Evolutionary conservation across 2,888 invertebrate genomes (phyloP), one percentile per base, ranked within the genome.

Genomic region (Pseudococcus longispinus): DNA sequence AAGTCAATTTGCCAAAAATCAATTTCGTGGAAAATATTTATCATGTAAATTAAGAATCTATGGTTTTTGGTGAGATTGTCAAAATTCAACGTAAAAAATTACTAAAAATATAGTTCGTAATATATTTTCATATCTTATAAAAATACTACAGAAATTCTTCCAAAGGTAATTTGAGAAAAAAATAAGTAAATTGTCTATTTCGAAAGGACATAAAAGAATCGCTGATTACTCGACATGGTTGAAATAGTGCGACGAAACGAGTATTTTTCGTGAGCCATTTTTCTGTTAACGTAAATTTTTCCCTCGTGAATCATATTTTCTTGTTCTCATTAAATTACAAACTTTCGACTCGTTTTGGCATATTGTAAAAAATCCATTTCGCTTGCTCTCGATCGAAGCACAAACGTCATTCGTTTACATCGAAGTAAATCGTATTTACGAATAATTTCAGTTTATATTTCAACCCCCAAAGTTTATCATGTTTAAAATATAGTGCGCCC

Each of bases 401-500:
- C 70, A 32, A 70, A 70, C 29, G 20, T 70, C 32, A 29, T 70
- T 70, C 70, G 70, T 70, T 70, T 29, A 29, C 32, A 70, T 70
- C 13, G 29, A 70, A 32, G 20, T 70, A 70, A 70, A 70, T 70
- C 32, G 70, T 29, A 29, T 70, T 70, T 29, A 70, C 70, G 70
- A 70, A 70, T 70, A 70, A 70, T 70, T 70, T 70, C 70, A 29
- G 70, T 70, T 70, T 70, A 29, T 23, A 23, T 70, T 70, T 29
- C 29, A 32, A 29, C 29, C 70, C 23, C 70, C 2, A 13, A 70
- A 70, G 70, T 70, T 32, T 18, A 29, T 70, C 29, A 70, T 15
- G 20, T 70, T 60, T 60, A 23, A 60, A 60, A 51, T 46, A 46
- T 46, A n/a, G 51, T 60, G 13, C 55, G 15, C 60, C 60, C 60